These are phyloP conservation scores for Drosophila lacertosa DNA, from an alignment of 1,140 invertebrate genomes.

Conservation along the genomic window DNA sequence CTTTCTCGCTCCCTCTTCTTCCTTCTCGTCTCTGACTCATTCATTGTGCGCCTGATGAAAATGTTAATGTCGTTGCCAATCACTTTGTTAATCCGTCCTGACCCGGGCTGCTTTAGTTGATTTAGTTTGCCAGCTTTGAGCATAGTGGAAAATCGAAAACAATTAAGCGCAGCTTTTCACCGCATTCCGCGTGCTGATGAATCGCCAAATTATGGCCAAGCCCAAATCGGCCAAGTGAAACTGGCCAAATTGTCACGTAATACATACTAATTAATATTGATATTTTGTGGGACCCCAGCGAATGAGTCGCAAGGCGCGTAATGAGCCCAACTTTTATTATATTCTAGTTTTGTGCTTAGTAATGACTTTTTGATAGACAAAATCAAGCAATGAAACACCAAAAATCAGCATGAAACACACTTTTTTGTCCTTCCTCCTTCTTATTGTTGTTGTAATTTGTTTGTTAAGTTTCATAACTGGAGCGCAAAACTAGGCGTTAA, in stretches of 20 bases:
- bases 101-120: constrained; percentile 58
- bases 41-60: constrained; percentile 71
- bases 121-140: constrained; percentile 37
- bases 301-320: constrained; percentile 19
- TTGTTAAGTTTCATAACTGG: constrained; percentile 15
- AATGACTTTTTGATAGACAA: constrained; percentile 68
- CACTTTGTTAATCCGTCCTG: constrained; percentile 73
- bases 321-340: constrained; percentile 42
- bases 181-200: constrained; percentile 38
- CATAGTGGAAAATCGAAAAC: constrained; percentile 64
- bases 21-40: constrained; percentile 34
- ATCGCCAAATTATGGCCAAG: constrained; percentile 49
- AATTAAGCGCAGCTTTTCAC: constrained; percentile 68
- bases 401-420: constrained; percentile 28
- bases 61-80: constrained; percentile 81
- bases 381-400: constrained; percentile 1
- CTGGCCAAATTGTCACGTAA: constrained; percentile 71
- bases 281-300: constrained; percentile 46
- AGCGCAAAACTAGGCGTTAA: constrained; percentile 43
- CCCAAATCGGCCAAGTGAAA: constrained; percentile 24
- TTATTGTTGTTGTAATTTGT: not conserved
- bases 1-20: not conserved
- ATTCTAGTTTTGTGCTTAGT: constrained; percentile 68
- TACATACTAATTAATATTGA: constrained; percentile 81
- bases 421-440: not conserved